Conservation (phyloP, 2,113 vertebrate genomes). For the Martes martes region DNA sequence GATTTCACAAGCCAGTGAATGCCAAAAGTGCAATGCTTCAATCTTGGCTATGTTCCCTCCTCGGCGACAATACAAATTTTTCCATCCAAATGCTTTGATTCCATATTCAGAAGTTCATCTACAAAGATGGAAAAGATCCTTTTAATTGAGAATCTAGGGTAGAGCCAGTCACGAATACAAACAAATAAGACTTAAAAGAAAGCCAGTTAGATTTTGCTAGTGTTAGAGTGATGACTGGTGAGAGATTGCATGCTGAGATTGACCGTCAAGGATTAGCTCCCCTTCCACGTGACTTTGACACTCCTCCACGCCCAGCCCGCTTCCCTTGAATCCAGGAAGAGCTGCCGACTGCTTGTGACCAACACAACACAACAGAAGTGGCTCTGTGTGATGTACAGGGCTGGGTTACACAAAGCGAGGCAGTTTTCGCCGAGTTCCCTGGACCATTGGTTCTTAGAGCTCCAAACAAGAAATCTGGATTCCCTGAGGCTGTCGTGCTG, state of each 20-base stretch:
- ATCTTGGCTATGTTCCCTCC: not conserved
- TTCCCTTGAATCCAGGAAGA: not conserved
- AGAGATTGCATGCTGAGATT: rapidly evolving
- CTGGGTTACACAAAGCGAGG: not conserved
- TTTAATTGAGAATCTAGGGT: not conserved
- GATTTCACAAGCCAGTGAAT: not conserved
- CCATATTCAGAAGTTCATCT: not conserved
- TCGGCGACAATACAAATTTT: not conserved
- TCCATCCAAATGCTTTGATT: not conserved
- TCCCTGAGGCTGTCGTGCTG: not conserved
- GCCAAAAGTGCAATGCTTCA: not conserved
- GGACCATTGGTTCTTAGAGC: not conserved
- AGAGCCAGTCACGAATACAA: not conserved
- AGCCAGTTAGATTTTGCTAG: not conserved
- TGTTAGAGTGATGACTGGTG: not conserved
- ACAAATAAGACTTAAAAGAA: not conserved
- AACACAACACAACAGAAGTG: not conserved
- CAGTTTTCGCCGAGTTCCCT: rapidly evolving
- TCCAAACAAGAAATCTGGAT: not conserved
- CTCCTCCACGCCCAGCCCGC: rapidly evolving
- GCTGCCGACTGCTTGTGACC: not conserved
- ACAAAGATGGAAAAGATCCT: not conserved
- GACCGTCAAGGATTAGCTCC: rapidly evolving
- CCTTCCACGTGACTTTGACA: not conserved
- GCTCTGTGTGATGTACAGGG: not conserved